Base-by-base conservation (phyloP, 2,113 vertebrate species). In the Eupsittula cactorum region DNA sequence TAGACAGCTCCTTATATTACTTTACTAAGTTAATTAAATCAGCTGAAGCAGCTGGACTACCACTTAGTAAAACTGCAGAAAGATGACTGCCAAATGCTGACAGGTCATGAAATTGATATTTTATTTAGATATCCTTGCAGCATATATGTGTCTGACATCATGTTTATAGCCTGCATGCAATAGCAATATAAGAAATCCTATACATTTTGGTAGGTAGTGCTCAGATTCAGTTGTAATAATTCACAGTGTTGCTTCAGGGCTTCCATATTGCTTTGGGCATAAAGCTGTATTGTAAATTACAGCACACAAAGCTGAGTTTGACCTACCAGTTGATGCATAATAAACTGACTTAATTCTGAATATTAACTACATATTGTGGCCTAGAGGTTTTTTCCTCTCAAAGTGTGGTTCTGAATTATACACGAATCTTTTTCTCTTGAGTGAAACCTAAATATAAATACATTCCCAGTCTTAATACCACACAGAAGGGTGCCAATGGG, bases 281-380 rank as follows among this genome's bases (percentile, higher is more conserved):
- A 98, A 98, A 96, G 98, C 98, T 97, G 98, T 97, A 98, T 99
- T 98, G 99, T 99, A 98, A 99, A 99, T 99, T 98, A 99, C 97
- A 98, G 94, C 98, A 98, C 98, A 99, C 98, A 99, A 99, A 99
- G 98, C 98, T 98, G 98, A 98, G 98, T 98, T 98, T 99, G 99
- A 99, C 99, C 99, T 99, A 98, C 98, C 98, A 98, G 98, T 98
- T 99, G 98, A 98, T 98, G 98, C 98, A 98, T 98, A 98, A 98
- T 98, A 98, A 98, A 97, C 97, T 96, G 97, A 98, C 96, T 98
- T 98, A 98, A 98, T 98, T 98, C 97, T 98, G 98, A 98, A 98
- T 98, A 98, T 98, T 98, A 98, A 98, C 97, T 97, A 98, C 98
- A 98, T 96, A 98, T 98, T 98, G 97, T 98, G 98, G 98, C 99